These are phyloP conservation scores for Theretra japonica DNA, from an alignment of 2,888 invertebrate genomes.

Conservation along the genomic window DNA sequence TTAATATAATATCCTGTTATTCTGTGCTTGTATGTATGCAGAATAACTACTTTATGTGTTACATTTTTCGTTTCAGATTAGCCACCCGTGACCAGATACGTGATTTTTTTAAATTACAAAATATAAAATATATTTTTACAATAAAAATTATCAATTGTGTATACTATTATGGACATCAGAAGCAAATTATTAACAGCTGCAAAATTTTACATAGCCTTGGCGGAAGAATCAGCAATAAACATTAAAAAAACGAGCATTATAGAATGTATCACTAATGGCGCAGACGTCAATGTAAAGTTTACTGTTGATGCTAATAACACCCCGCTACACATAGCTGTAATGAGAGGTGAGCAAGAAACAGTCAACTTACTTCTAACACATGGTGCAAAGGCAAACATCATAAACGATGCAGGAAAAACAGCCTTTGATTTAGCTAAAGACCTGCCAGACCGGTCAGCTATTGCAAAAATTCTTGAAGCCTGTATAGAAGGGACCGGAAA, in stretches of 20 bases:
- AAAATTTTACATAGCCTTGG: constrained; percentile 9
- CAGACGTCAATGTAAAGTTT: constrained; percentile 18
- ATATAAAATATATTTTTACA: neutral
- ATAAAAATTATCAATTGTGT: neutral
- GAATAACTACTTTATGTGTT: too few species aligned
- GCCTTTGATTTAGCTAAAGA: constrained; percentile 5
- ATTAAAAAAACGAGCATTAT: neutral
- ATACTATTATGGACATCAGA: neutral
- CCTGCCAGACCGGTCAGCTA: neutral
- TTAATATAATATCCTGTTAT: too few species aligned
- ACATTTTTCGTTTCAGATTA: too few species aligned
- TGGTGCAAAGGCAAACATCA: neutral
- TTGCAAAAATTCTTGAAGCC: neutral
- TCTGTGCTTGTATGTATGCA: too few species aligned
- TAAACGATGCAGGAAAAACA: constrained; percentile 3
- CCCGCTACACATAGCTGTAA: constrained; percentile 11
- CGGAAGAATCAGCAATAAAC: neutral
- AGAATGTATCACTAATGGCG: constrained; percentile 6
- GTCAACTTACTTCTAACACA: neutral
- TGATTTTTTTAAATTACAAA: too few species aligned
- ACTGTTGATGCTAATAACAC: neutral
- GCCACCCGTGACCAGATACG: too few species aligned
- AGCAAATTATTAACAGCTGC: neutral
- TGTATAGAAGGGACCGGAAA: neutral
- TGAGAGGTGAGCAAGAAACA: neutral